Evolutionary conservation across 2,113 vertebrate genomes (phyloP).

Genomic region (Tyrannus savana): DNA sequence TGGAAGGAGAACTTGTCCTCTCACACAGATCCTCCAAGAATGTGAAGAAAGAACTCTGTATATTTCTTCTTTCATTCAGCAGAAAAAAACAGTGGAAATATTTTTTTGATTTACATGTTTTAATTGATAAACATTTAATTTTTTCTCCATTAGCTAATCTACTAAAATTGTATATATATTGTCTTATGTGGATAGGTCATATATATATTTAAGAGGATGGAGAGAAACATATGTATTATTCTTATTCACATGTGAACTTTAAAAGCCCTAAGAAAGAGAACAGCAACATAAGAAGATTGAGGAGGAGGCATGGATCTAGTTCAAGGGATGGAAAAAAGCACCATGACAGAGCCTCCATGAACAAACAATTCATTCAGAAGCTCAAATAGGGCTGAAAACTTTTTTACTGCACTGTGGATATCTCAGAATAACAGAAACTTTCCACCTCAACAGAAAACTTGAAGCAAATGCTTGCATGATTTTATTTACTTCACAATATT

Average conservation of each 20-base stretch:
- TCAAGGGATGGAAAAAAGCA: background rate
- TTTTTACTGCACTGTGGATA: background rate
- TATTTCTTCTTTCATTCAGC: background rate
- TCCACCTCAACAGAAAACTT: background rate
- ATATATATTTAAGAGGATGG: background rate
- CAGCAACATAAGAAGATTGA: background rate
- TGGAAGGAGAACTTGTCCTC: background rate
- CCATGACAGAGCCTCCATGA: background rate
- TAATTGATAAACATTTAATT: background rate
- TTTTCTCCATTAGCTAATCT: background rate
- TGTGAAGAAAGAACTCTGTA: background rate
- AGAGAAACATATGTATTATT: background rate
- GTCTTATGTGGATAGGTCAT: background rate
- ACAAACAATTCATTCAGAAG: background rate
- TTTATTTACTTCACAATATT: slow-evolving; percentile 6
- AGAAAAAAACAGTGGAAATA: background rate
- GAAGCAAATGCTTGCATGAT: background rate
- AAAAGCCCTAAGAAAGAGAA: background rate
- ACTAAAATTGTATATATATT: background rate
- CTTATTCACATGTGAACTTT: background rate
- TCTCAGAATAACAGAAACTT: background rate
- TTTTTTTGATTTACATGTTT: background rate
- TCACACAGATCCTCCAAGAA: background rate
- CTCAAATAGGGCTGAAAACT: background rate
- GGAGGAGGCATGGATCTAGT: background rate